These are phyloP conservation scores for Meriones unguiculatus DNA, from an alignment of 2,113 vertebrate genomes.

Conservation along the genomic window DNA sequence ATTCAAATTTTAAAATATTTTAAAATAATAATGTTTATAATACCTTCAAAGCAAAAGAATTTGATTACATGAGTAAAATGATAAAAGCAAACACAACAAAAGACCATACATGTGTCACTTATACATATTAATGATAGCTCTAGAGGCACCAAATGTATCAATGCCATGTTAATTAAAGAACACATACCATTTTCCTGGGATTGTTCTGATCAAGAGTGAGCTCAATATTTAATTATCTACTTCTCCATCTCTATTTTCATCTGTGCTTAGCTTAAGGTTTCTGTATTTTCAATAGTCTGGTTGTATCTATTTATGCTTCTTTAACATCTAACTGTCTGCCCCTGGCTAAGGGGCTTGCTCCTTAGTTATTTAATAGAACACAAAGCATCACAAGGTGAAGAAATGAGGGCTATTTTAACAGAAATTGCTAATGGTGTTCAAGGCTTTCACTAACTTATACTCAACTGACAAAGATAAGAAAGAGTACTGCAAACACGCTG, in stretches of 20 bases:
- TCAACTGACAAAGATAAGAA: not conserved
- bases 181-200: not conserved
- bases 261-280: not conserved
- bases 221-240: not conserved
- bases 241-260: not conserved
- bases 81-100: not conserved
- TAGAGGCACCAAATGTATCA: not conserved
- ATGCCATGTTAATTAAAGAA: not conserved
- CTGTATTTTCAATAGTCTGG: not conserved
- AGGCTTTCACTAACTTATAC: not conserved
- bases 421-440: not conserved
- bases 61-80: not conserved
- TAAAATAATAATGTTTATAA: not conserved
- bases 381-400: not conserved
- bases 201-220: not conserved
- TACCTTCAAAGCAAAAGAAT: not conserved
- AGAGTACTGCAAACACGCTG: not conserved
- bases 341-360: not conserved
- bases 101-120: not conserved
- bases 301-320: not conserved
- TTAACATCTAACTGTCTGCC: not conserved
- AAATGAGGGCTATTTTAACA: not conserved
- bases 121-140: not conserved
- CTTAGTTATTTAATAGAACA: not conserved
- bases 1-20: not conserved